Evolutionary conservation across 2,888 invertebrate genomes (phyloP).

Genomic region (Aplocera efformata): DNA sequence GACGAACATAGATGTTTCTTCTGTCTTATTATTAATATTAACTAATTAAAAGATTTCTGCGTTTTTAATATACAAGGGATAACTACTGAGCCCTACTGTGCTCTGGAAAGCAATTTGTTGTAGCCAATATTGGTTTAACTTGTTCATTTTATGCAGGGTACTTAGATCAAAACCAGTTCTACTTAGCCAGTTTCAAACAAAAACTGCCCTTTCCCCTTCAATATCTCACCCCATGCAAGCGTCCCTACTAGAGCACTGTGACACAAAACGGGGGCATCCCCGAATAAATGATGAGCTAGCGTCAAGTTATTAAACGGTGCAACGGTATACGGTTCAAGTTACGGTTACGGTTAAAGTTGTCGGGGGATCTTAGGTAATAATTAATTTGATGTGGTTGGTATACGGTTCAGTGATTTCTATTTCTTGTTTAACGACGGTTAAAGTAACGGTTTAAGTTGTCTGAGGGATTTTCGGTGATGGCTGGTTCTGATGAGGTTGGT

Average conservation of each 20-base stretch:
- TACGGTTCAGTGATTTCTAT: neutral
- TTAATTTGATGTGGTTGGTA: neutral
- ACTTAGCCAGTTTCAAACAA: neutral
- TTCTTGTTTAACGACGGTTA: slow-evolving; percentile 16
- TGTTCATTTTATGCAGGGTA: no score
- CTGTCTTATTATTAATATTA: no score
- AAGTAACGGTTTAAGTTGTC: slow-evolving; percentile 10
- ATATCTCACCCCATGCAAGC: slow-evolving; percentile 6
- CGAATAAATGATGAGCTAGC: slow-evolving; percentile 38
- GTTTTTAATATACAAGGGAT: no score
- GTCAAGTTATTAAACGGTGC: slow-evolving; percentile 29
- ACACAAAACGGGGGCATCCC: slow-evolving; percentile 22
- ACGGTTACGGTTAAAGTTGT: neutral
- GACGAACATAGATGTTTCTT: no score
- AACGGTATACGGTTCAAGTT: slow-evolving; percentile 6
- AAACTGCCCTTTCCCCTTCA: neutral
- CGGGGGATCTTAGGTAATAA: neutral
- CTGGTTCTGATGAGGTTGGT: neutral
- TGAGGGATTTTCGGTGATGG: slow-evolving; percentile 1
- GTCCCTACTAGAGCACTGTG: slow-evolving; percentile 22
- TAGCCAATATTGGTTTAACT: no score
- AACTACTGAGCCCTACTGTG: no score
- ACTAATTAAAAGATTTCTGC: no score
- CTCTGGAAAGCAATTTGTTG: no score
- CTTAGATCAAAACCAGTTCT: slow-evolving; percentile 1